Evolutionary conservation across 2,797 vertebrate species (phyloP).

Genomic region (Podarcis siculus): DNA sequence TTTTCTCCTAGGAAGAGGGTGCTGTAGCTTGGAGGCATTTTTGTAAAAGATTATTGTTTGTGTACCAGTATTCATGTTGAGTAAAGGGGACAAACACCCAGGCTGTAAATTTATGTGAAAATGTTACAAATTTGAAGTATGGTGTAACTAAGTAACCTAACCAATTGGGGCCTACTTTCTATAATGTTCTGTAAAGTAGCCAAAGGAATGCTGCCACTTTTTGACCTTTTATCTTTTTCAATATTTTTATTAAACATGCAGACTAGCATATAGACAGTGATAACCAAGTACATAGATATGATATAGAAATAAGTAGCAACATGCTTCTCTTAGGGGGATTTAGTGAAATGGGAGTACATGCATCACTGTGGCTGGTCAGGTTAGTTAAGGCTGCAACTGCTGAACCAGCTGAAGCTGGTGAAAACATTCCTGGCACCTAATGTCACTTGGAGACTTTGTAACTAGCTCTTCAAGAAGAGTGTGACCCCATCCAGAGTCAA

Average conservation of each 20-base stretch:
- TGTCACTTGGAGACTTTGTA: no score
- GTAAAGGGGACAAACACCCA: background rate
- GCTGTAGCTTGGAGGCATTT: background rate
- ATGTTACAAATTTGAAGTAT: background rate
- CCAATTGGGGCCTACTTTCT: background rate
- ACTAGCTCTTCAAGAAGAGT: no score
- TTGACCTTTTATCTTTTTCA: background rate
- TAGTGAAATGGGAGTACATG: background rate
- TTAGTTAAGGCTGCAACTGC: background rate
- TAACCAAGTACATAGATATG: background rate
- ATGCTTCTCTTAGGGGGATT: background rate
- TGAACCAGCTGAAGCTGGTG: background rate
- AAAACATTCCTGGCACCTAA: no score
- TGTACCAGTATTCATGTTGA: background rate
- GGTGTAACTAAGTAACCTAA: background rate
- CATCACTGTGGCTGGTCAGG: background rate
- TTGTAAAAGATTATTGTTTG: background rate
- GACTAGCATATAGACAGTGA: background rate
- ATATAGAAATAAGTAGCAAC: background rate
- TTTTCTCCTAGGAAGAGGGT: background rate
- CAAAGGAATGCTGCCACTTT: background rate
- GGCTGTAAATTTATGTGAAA: background rate
- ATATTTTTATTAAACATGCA: background rate
- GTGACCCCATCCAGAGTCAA: no score
- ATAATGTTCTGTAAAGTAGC: background rate